Evolutionary conservation across 2,888 invertebrate species (phyloP).

Genomic region (Colostygia pectinataria): DNA sequence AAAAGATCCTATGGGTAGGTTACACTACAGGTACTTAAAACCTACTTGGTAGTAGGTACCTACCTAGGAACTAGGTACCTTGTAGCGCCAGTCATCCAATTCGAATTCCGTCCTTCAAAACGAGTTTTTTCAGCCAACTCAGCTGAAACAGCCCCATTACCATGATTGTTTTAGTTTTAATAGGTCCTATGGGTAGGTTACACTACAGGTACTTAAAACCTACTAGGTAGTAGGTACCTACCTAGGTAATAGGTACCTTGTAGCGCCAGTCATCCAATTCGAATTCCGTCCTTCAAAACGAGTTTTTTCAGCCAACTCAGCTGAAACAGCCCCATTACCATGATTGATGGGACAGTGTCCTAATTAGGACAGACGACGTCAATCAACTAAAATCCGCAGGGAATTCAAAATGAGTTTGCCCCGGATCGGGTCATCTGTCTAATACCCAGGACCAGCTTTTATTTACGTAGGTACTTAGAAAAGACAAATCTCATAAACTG

Average conservation of each 20-base stretch:
- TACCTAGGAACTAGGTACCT: not conserved
- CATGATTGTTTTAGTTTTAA: too few relatives aligned
- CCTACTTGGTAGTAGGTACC: not conserved
- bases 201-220: too few relatives aligned
- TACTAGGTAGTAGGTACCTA: not conserved
- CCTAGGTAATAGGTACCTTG: not conserved
- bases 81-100: conserved; percentile 5
- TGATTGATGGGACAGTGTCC: conserved; percentile 60
- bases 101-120: conserved; percentile 23
- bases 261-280: conserved; percentile 8
- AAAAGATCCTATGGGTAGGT: too few relatives aligned
- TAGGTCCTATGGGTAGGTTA: too few relatives aligned
- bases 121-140: conserved; percentile 36
- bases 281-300: conserved; percentile 23
- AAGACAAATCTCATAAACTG: too few relatives aligned
- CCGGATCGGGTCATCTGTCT: conserved; percentile 45
- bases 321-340: conserved; percentile 55
- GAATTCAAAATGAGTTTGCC: conserved; percentile 48
- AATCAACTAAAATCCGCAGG: conserved; percentile 49
- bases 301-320: conserved; percentile 37
- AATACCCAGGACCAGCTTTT: conserved; percentile 28
- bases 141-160: conserved; percentile 53
- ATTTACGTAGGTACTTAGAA: conserved; percentile 9
- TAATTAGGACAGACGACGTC: conserved; percentile 64
- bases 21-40: too few relatives aligned